Conservation (phyloP, 2,797 vertebrate species). For the Kryptolebias ocellatus region DNA sequence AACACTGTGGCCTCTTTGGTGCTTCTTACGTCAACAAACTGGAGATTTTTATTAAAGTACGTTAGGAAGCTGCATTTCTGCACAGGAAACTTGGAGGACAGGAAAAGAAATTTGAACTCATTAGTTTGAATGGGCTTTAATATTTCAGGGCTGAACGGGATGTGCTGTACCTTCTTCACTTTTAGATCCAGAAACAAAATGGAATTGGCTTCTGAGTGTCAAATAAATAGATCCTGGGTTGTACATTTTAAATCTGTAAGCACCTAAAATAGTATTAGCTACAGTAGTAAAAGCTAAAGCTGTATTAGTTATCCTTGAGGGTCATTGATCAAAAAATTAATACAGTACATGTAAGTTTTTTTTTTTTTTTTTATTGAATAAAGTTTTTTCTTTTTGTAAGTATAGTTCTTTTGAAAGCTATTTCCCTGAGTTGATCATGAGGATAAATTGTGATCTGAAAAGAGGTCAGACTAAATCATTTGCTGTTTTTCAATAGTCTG, state of each 20-base stretch:
- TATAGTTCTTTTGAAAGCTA: neutral
- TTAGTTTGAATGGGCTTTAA: constrained; percentile 35
- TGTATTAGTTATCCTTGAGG: neutral
- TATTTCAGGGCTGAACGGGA: constrained; percentile 46
- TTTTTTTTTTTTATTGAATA: neutral
- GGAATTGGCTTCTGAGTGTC: constrained; percentile 14
- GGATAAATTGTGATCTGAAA: constrained; percentile 36
- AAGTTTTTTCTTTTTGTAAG: neutral
- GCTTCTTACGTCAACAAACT: constrained; percentile 18
- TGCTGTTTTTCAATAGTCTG: constrained; percentile 17
- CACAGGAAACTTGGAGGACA: constrained; percentile 16
- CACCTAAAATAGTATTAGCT: too few species aligned
- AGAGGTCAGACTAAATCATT: constrained; percentile 21
- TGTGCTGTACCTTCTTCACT: constrained; percentile 12
- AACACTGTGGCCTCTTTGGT: constrained; percentile 12
- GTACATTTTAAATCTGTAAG: neutral
- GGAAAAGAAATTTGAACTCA: constrained; percentile 14
- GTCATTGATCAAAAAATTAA: neutral
- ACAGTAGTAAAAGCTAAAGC: too few species aligned
- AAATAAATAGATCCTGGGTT: neutral
- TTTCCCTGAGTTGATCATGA: constrained; percentile 1
- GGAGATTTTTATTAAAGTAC: constrained; percentile 6
- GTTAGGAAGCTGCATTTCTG: constrained; percentile 17
- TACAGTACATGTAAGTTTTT: neutral
- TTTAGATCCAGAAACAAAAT: constrained; percentile 14